Conservation (phyloP, 2,888 invertebrate species). For the Isoperla grammatica region DNA sequence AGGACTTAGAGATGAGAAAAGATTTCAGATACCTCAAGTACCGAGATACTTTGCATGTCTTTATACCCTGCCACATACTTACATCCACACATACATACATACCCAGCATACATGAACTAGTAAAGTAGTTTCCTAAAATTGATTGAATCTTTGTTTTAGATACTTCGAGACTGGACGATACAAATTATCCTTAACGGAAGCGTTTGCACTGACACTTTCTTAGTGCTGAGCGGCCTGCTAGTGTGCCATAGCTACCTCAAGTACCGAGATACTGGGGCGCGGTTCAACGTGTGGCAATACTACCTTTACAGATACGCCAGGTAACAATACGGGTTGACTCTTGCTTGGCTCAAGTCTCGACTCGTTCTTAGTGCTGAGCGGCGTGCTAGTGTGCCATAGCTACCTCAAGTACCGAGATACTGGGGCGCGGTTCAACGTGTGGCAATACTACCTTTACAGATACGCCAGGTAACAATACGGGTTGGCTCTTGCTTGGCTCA, state of each 20-base stretch:
- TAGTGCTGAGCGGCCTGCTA: slow-evolving; percentile 3
- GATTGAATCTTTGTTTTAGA: slow-evolving; percentile 41
- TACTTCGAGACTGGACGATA: slow-evolving; percentile 40
- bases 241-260: not conserved
- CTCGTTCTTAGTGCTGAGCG: not conserved
- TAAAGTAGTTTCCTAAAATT: too few relatives aligned
- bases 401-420: slow-evolving; percentile 25
- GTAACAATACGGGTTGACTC: too few relatives aligned
- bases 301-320: slow-evolving; percentile 1
- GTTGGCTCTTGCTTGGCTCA: too few relatives aligned
- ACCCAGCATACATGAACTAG: too few relatives aligned
- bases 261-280: slow-evolving; percentile 31
- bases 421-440: slow-evolving; percentile 25
- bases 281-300: not conserved
- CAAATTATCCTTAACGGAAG: slow-evolving; percentile 39
- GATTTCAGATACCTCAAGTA: too few relatives aligned
- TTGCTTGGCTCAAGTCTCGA: too few relatives aligned
- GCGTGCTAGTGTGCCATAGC: not conserved
- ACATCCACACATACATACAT: too few relatives aligned
- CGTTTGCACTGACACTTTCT: slow-evolving; percentile 6
- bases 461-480: slow-evolving; percentile 24
- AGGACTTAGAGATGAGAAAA: too few relatives aligned
- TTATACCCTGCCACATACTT: too few relatives aligned
- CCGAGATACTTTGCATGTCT: too few relatives aligned
- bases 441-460: not conserved